Evolutionary conservation across 2,113 vertebrate species (phyloP).

Genomic region (Urocitellus parryii): DNA sequence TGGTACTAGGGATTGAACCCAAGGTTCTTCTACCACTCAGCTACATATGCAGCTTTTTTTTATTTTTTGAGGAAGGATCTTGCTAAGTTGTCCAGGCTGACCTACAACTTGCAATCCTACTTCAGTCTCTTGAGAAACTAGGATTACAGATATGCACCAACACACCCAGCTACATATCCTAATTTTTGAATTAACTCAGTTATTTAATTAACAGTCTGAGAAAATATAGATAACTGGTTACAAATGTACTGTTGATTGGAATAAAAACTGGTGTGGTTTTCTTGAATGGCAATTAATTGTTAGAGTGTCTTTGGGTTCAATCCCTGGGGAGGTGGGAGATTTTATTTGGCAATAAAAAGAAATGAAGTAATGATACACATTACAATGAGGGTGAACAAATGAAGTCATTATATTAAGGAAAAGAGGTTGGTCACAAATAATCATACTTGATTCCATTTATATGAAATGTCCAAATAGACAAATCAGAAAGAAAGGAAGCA

Average conservation of each 20-base stretch:
- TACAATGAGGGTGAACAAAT: neutral
- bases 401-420: neutral
- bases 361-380: neutral
- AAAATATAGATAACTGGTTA: neutral
- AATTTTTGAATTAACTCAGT: neutral
- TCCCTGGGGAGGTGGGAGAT: neutral
- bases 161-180: neutral
- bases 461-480: no score
- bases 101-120: no score
- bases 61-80: no score
- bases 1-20: no score
- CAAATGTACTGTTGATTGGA: neutral
- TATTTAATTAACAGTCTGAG: neutral
- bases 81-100: no score
- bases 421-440: neutral
- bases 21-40: no score
- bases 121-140: no score
- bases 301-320: neutral
- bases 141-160: no score
- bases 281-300: neutral
- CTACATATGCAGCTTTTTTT: no score
- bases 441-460: no score
- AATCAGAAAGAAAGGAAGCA: no score
- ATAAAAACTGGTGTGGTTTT: neutral
- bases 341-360: neutral